Evolutionary conservation across 2,797 vertebrate species (phyloP).

Genomic region (Gymnoscopelus braueri): DNA sequence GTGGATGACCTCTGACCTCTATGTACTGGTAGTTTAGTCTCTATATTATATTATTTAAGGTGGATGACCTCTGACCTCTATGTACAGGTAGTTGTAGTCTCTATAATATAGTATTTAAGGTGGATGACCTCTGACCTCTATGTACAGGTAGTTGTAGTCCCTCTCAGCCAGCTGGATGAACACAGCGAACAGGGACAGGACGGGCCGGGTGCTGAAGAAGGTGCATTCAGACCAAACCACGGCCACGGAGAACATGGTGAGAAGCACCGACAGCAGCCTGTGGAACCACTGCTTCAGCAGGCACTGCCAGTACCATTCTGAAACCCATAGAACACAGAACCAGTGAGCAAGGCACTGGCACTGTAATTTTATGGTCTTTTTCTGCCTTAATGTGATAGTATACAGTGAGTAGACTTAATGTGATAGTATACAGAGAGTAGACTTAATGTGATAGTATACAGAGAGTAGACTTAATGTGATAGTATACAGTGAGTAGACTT

Average conservation of each 20-base stretch:
- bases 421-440: no score
- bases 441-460: no score
- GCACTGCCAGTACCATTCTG: slow-evolving; percentile 99
- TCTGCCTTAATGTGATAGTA: no score
- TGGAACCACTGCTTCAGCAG: slow-evolving; percentile 91
- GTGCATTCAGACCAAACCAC: slow-evolving; percentile 99
- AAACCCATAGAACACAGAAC: slow-evolving; percentile 5
- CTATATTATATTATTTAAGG: no score
- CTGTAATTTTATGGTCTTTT: no score
- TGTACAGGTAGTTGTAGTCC: slow-evolving; percentile 97
- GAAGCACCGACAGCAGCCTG: slow-evolving; percentile 86
- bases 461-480: no score
- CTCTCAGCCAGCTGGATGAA: slow-evolving; percentile 95
- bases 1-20: slow-evolving; percentile 75
- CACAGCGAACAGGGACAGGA: slow-evolving; percentile 94
- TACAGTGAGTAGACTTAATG: no score
- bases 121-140: slow-evolving; percentile 79
- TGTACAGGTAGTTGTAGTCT: background rate
- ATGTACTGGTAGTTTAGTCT: slow-evolving; percentile 99
- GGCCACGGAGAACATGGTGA: slow-evolving; percentile 89
- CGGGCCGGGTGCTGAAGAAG: slow-evolving; percentile 94
- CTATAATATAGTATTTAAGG: no score
- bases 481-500: no score
- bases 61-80: no score
- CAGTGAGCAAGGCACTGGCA: background rate